These are phyloP conservation scores for Sciurus vulgaris DNA, from an alignment of 2,797 vertebrate species.

Conservation along the genomic window DNA sequence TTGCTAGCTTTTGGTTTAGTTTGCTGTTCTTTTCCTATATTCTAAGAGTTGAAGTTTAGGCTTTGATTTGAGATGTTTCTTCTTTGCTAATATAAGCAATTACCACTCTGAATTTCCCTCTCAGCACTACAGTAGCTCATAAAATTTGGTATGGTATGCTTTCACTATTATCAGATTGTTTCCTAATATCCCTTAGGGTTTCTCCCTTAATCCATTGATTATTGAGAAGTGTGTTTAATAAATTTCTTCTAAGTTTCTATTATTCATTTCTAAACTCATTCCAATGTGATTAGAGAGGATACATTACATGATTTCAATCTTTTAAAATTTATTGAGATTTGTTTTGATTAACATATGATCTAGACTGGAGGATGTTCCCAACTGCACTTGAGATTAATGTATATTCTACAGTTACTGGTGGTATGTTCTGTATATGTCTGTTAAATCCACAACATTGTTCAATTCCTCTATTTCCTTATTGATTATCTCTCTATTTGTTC, in stretches of 20 bases:
- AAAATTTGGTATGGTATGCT: background rate
- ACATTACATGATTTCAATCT: background rate
- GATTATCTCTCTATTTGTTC: background rate
- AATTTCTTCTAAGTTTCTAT: background rate
- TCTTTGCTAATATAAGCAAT: background rate
- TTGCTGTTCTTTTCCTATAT: background rate
- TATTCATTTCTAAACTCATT: background rate
- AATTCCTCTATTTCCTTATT: background rate
- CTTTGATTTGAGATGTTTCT: background rate
- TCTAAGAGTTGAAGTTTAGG: background rate
- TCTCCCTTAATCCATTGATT: background rate
- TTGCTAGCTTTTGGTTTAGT: background rate
- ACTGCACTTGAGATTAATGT: background rate
- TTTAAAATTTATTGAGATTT: background rate
- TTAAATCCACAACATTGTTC: background rate
- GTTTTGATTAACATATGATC: background rate
- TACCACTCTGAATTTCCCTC: background rate
- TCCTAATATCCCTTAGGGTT: background rate
- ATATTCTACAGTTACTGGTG: background rate
- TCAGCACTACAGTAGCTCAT: background rate
- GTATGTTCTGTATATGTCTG: background rate
- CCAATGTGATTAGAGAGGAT: background rate
- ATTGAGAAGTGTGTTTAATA: background rate
- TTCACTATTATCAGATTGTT: background rate
- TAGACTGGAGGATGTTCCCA: background rate